A percentile compares a stretch with the other conserved stretches of the same genome.
Conservation (phyloP, 2,113 vertebrate genomes). For the Sula dactylatra region DNA sequence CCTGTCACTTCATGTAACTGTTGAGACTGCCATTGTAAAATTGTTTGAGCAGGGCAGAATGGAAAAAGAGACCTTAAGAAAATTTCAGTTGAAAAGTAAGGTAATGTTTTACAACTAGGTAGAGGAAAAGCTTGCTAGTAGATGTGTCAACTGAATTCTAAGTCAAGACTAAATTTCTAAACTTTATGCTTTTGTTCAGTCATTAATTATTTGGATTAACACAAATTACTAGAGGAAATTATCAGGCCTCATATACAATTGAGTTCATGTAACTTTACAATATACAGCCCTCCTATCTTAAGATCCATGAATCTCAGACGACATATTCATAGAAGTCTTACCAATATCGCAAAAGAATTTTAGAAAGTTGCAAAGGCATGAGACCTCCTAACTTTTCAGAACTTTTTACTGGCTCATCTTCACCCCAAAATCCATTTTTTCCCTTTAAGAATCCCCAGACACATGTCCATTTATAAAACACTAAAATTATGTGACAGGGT, state of each 20-base stretch:
- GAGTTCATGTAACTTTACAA: neutral
- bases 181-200: neutral
- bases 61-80: neutral
- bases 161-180: neutral
- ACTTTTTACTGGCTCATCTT: neutral
- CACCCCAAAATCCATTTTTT: neutral
- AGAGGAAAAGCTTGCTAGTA: neutral
- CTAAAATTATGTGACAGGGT: neutral
- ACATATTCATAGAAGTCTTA: neutral
- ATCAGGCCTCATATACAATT: neutral
- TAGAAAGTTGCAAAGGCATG: neutral
- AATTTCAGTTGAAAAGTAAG: neutral
- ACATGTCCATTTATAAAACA: neutral
- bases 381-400: neutral
- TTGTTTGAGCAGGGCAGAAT: neutral
- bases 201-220: neutral
- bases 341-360: neutral
- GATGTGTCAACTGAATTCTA: neutral
- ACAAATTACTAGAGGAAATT: neutral
- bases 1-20: neutral
- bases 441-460: neutral
- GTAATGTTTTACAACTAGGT: neutral
- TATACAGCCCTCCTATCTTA: neutral
- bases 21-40: neutral
- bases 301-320: neutral